Evolutionary conservation across 2,888 invertebrate species (phyloP), one percentile per base, ranked within the genome.

Genomic region (Eubasilissa splendida): DNA sequence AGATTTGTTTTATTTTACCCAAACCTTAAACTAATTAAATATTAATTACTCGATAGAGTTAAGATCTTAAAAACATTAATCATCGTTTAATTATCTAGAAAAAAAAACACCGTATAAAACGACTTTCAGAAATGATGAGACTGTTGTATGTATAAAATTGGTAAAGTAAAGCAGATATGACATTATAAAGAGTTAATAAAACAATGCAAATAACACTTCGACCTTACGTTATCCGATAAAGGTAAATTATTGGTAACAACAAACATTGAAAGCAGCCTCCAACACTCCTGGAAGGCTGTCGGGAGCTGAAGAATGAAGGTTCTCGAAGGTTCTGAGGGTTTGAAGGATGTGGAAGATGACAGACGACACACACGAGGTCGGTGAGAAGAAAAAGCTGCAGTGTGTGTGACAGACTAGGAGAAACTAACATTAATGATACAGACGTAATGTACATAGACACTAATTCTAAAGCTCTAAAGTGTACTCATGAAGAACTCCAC

Each of bases 371-470:
- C 71, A 60, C 73, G 59, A 60, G 73, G 79, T 79, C 80, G 78
- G 81, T 79, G 83, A 81, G 77, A 82, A 73, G 78, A 80, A 79
- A 81, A 81, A 81, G 81, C 81, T 81, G 81, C 81, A 75, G 78
- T 78, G 81, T 79, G 76, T 66, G 58, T 7, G 66, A 74, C 58
- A 81, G 77, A 81, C 56, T 50, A 80, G 56, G 58, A 71, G 58
- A n/a, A 60, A 53, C 81, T 81, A 81, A 81, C 81, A 81, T 78
- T 54, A 81, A 70, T 75, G 78, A 81, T 63, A 54, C 66, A 76
- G 66, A 66, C 56, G 50, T 50, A 1, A 50, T 50, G 42, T 50
- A 68, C 14, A 42, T 50, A 68, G 12, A 50, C 50, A 10, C 68
- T 68, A 68, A n/a, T 68, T 50, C 42, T 68, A 50, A 50, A 68